These are phyloP conservation scores for Rhimphoctona megacephalus DNA, from an alignment of 2,888 invertebrate species.

Conservation along the genomic window DNA sequence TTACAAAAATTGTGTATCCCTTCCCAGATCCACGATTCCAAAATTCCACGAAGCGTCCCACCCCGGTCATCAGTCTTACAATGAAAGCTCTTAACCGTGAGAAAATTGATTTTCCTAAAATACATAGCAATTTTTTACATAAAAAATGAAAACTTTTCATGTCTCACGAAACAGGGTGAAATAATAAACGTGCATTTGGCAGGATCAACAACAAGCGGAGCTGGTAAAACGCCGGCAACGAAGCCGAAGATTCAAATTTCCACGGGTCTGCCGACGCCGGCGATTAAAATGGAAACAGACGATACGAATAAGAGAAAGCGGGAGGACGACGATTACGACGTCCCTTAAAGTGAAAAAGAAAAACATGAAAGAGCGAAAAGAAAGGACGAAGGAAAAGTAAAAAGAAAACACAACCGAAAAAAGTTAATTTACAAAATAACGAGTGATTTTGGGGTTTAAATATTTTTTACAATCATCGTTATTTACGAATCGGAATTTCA, in stretches of 20 bases:
- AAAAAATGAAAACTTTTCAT: neutral
- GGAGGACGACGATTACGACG: slow-evolving; percentile 83
- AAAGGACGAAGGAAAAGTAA: neutral
- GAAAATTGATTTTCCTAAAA: slow-evolving; percentile 3
- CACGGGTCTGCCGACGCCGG: slow-evolving; percentile 76
- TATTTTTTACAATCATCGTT: slow-evolving; percentile 55
- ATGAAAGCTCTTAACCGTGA: slow-evolving; percentile 37
- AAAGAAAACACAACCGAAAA: slow-evolving; percentile 57
- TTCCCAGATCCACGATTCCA: slow-evolving; percentile 57
- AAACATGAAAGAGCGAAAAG: neutral
- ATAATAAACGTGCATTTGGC: slow-evolving; percentile 7
- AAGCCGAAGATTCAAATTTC: slow-evolving; percentile 83
- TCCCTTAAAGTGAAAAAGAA: slow-evolving; percentile 73
- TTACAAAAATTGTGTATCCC: neutral
- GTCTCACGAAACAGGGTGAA: neutral
- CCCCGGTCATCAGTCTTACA: slow-evolving; percentile 57
- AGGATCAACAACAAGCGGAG: slow-evolving; percentile 65
- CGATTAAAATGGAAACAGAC: slow-evolving; percentile 80
- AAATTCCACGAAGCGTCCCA: slow-evolving; percentile 52
- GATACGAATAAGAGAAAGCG: slow-evolving; percentile 80
- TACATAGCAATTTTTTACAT: neutral
- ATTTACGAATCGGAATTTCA: slow-evolving; percentile 45
- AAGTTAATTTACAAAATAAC: slow-evolving; percentile 41
- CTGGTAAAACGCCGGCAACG: slow-evolving; percentile 76
- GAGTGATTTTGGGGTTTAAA: neutral